Evolutionary conservation across 2,888 invertebrate species (phyloP), one percentile per base, ranked within the genome.

Genomic region (Mellilla xanthometata): DNA sequence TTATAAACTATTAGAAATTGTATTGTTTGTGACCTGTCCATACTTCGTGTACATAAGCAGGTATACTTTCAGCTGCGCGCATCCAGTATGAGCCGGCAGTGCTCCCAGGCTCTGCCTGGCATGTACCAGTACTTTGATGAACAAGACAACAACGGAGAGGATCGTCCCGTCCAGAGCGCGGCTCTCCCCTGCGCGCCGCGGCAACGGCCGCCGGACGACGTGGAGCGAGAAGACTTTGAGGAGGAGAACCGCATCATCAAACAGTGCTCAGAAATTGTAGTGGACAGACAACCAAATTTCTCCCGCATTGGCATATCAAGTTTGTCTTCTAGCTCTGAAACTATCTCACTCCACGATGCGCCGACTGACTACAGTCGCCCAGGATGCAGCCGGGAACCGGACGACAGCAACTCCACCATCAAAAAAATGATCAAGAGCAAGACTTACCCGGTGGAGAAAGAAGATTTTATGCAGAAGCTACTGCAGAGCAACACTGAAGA

Each of bases 141-240:
- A n/a, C 64, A 82, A 85, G 76, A 84, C 81, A 59, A 75, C 62
- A 52, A 62, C 71, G 39, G 61, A 61, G 49, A 67, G 63, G 56
- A 64, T 63, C 52, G 68, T 48, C 39, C 73, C 74, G 12, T 70
- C 43, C 3, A 19, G 19, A 60, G 63, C 38, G 54, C 63, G 10
- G 62, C 60, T 29, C 62, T 64, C 23, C 65, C 66, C 40, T 63
- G 55, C 31, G 60, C 68, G 26, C 65, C 65, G 36, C n/a, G n/a
- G n/a, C n/a, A n/a, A n/a, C n/a, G n/a, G n/a, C n/a, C n/a, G 59
- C 72, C 72, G 45, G 89, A 90, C 40, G 83, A 87, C 28, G 68
- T 90, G 23, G 90, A 90, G 54, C 67, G 88, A 1, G 78, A 84
- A 48, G 90, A 90, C 50, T 90, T 88, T 27, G 87, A 88, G 33